phyloP scores from a whole-genome alignment of 30 jellyfish, hydroid and myxozoan genomes.

The Hydra vulgaris region DNA sequence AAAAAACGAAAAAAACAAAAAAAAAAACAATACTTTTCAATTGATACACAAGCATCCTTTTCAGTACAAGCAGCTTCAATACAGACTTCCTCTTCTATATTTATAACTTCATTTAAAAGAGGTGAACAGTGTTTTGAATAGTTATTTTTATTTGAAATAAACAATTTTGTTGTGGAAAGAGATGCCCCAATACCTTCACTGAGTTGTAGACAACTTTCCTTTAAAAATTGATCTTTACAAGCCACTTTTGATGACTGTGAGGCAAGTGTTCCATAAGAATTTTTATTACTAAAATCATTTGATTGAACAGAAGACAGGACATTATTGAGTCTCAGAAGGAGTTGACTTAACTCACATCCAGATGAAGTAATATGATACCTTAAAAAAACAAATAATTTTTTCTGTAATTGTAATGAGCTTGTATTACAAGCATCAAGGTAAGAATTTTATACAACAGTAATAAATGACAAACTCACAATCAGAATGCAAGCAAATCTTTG shows the following conservation, averaged over 20 bases:
- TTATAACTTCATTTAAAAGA: too few species aligned
- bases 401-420: too few species aligned
- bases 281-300: neutral
- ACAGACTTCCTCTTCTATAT: too few species aligned
- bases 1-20: too few species aligned
- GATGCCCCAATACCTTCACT: neutral
- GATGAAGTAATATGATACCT: neutral
- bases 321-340: neutral
- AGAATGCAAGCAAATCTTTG: too few species aligned
- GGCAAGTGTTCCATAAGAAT: neutral
- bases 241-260: neutral
- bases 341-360: neutral
- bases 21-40: too few species aligned
- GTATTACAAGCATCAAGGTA: too few species aligned
- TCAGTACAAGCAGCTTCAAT: too few species aligned
- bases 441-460: too few species aligned
- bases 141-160: neutral
- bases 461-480: too few species aligned
- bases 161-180: neutral
- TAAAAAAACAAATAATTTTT: too few species aligned
- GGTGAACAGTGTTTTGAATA: neutral
- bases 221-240: neutral
- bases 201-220: neutral
- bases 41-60: too few species aligned
- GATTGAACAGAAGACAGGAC: neutral